These are phyloP conservation scores for Epizoanthus fatuus DNA, from an alignment of 92 coral and sea anemone species.

Conservation along the genomic window DNA sequence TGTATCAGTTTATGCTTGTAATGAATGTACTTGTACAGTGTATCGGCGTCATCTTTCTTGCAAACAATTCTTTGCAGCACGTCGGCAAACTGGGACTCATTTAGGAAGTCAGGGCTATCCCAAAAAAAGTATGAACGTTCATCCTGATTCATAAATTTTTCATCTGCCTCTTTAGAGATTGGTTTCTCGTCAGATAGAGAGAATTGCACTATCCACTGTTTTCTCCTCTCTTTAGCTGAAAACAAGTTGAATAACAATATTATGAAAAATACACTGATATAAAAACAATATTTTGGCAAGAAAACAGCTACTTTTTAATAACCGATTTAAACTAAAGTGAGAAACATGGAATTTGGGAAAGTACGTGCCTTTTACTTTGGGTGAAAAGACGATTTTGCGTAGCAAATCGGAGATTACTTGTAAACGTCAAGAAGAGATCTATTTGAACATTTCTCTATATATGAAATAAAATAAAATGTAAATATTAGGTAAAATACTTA, in stretches of 20 bases:
- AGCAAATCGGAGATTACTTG: too few relatives aligned
- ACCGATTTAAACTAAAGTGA: too few relatives aligned
- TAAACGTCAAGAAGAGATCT: too few relatives aligned
- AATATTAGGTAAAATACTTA: too few relatives aligned
- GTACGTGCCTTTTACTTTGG: too few relatives aligned
- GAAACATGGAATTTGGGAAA: too few relatives aligned
- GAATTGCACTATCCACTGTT: conserved; percentile 21
- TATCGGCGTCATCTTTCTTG: conserved; percentile 10
- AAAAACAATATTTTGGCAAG: too few relatives aligned
- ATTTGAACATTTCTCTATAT: too few relatives aligned
- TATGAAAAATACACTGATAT: too few relatives aligned
- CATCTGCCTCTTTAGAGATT: neutral
- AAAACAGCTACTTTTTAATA: too few relatives aligned
- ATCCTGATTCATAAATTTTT: neutral
- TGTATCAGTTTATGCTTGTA: neutral
- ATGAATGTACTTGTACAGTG: neutral
- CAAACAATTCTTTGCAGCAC: conserved; percentile 22
- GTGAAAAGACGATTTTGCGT: too few relatives aligned
- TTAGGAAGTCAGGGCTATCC: conserved; percentile 49
- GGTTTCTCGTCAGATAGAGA: conserved; percentile 27
- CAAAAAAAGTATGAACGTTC: neutral
- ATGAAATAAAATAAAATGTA: too few relatives aligned
- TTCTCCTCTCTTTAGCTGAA: neutral
- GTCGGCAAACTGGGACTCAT: conserved; percentile 37
- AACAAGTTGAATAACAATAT: neutral